Evolutionary conservation across 2,888 invertebrate species (phyloP).

Genomic region (Notodonta ziczac): DNA sequence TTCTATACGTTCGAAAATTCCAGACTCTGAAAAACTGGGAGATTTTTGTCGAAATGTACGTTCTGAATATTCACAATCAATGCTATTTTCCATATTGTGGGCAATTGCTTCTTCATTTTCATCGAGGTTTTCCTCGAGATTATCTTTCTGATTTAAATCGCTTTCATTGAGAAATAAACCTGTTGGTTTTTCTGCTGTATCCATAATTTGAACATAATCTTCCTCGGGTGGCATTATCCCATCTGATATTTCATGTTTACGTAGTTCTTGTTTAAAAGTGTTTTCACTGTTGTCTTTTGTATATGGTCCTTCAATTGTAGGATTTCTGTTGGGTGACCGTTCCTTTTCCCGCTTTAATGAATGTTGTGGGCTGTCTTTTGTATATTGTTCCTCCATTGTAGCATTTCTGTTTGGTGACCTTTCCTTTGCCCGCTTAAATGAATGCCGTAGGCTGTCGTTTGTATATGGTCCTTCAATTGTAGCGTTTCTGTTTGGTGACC

Average conservation of each 20-base stretch:
- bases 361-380: neutral
- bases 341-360: no score
- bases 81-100: neutral
- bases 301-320: no score
- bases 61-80: neutral
- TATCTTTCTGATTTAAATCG: neutral
- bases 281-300: neutral
- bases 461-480: no score
- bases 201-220: slow-evolving; percentile 11
- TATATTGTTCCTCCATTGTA: no score
- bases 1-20: neutral
- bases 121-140: neutral
- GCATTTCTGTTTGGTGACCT: no score
- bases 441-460: no score
- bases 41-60: neutral
- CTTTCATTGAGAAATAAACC: neutral
- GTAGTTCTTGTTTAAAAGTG: neutral
- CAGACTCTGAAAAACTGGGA: neutral
- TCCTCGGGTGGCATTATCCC: slow-evolving; percentile 3
- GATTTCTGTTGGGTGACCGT: no score
- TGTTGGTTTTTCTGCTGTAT: neutral
- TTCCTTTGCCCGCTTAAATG: no score
- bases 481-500: no score
- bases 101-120: neutral
- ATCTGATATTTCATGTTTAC: neutral